Percentiles rank a stretch among this genome's conserved stretches.
phyloP scores from a whole-genome alignment of 2,113 vertebrate genomes.

The Gasterosteus aculeatus region DNA sequence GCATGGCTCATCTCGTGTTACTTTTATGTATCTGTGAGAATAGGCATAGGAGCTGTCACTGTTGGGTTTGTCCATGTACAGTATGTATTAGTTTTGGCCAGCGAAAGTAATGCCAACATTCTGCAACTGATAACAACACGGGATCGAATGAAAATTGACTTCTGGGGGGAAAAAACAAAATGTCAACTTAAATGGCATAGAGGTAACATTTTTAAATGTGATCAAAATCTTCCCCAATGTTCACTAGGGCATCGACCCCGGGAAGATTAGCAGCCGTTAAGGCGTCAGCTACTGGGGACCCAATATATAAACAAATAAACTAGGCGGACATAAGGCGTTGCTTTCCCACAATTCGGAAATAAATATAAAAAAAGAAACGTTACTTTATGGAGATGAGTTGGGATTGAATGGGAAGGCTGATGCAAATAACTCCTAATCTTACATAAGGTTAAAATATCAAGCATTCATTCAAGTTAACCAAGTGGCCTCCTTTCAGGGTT shows the following conservation, averaged over 20 bases:
- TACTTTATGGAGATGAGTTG: background rate
- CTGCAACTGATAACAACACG: constrained; percentile 17
- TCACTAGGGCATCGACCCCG: too few species aligned
- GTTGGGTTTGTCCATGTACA: too few species aligned
- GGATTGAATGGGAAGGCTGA: constrained; percentile 1
- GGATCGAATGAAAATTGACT: constrained; percentile 21
- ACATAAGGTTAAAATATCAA: background rate
- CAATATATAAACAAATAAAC: too few species aligned
- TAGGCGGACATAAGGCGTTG: background rate
- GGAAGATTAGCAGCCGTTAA: too few species aligned
- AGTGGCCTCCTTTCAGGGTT: constrained; percentile 6
- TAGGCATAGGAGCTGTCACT: too few species aligned
- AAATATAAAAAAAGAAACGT: background rate
- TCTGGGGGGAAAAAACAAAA: background rate
- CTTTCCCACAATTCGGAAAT: constrained; percentile 4
- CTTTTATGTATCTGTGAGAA: background rate
- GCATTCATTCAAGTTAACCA: constrained; percentile 1
- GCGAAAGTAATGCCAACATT: background rate
- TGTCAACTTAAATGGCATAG: background rate
- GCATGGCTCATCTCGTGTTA: constrained; percentile 15
- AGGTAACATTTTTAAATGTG: background rate
- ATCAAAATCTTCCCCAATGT: background rate
- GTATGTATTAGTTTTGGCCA: constrained; percentile 17
- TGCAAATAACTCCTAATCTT: background rate
- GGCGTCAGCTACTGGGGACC: too few species aligned